Conservation (phyloP, 2,113 vertebrate species). For the Myrmecobius fasciatus region DNA sequence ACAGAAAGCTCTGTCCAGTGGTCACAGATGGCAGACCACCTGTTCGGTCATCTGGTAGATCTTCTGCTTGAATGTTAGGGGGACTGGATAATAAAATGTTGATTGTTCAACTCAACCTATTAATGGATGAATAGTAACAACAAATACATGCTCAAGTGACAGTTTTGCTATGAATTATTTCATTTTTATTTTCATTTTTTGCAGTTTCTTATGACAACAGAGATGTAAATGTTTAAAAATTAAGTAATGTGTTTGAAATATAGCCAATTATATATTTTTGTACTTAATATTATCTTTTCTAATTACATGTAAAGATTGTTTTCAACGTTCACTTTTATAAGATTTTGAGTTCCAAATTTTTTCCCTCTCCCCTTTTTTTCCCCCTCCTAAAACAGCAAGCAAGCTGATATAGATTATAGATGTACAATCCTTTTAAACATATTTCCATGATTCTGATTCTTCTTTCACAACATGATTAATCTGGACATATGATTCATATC, state of each 20-base stretch:
- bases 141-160: neutral
- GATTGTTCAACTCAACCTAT: neutral
- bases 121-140: neutral
- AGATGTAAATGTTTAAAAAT: neutral
- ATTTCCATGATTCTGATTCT: too few species aligned
- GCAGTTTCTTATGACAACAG: neutral
- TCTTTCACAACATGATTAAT: too few species aligned
- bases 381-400: too few species aligned
- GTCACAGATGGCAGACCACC: neutral
- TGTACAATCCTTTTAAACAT: too few species aligned
- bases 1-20: neutral
- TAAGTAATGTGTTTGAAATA: neutral
- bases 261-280: constrained; percentile 17
- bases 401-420: too few species aligned
- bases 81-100: neutral
- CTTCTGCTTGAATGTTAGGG: neutral
- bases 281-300: too few species aligned
- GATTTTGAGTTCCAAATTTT: too few species aligned
- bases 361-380: too few species aligned
- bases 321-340: too few species aligned
- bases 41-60: neutral
- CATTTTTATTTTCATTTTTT: neutral
- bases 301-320: too few species aligned
- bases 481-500: too few species aligned
- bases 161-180: neutral